Evolutionary conservation across 2,888 invertebrate genomes (phyloP), one percentile per base, ranked within the genome.

Genomic region (Stenurella melanura): DNA sequence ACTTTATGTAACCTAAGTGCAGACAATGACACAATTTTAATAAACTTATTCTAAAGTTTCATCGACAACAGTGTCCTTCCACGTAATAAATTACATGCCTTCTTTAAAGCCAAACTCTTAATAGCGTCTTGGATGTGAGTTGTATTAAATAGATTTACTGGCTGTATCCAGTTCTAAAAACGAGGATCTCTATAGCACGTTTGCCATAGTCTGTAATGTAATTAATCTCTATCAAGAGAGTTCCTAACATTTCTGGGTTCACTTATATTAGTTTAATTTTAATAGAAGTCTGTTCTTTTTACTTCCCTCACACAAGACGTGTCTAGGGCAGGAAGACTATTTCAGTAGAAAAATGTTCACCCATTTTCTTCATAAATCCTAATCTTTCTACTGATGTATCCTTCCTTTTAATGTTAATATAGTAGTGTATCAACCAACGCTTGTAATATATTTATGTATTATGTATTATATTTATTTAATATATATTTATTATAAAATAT

Each of bases 201-300:
- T n/a, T 38, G 6, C 21, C 63, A 9, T 10, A 18, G 38, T 63
- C 18, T 61, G n/a, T 30, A n/a, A 26, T 38, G 38, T 63, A 63
- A 63, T 63, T 63, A 63, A 63, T 63, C 63, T 63, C 63, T 18
- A 63, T 38, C 63, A 63, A 18, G 38, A 18, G 38, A 63, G 12
- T 12, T 34, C 61, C 7, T 63, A 63, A 63, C n/a, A 34, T 63
- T n/a, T 38, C 19, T 2, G 18, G 38, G 18, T 30, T 19, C 38
- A 34, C 38, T 38, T n/a, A 30, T 63, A 63, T 63, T 63, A 63
- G 63, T 63, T 63, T 63, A 12, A 63, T 42, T 42, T 42, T 42
- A 42, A 42, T 42, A 11, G 1, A 42, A 11, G 15, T 42, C 12
- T 42, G 42, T 12, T 42, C 42, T 42, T 42, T 1, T 34, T 42